Percentiles rank a stretch among this genome's conserved stretches.
Conservation (phyloP, 2,888 invertebrate genomes). For the Netelia inedita region DNA sequence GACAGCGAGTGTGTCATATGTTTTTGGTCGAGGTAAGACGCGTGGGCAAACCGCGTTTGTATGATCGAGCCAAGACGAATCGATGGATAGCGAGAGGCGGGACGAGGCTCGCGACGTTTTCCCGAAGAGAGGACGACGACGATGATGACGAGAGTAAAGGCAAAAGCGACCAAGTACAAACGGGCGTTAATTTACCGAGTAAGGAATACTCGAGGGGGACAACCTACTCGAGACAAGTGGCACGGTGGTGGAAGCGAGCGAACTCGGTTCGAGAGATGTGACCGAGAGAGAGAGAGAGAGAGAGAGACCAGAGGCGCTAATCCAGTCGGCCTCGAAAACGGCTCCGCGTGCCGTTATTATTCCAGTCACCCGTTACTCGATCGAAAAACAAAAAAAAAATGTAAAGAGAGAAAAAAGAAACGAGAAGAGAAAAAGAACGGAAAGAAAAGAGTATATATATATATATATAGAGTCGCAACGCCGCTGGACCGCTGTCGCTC, state of each 20-base stretch:
- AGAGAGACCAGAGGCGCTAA: constrained; percentile 69
- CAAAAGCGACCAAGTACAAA: not conserved
- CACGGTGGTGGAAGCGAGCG: constrained; percentile 19
- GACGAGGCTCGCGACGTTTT: constrained; percentile 9
- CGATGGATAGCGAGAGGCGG: constrained; percentile 29
- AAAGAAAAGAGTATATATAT: not conserved
- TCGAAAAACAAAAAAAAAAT: constrained; percentile 40
- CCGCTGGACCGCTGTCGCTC: constrained; percentile 13
- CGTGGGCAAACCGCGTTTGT: not conserved
- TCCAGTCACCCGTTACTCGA: constrained; percentile 80
- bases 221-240: not conserved
- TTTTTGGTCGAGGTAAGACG: not conserved
- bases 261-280: constrained; percentile 52
- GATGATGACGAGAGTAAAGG: not conserved
- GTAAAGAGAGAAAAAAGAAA: too few species aligned
- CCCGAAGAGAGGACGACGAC: constrained; percentile 21
- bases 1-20: not conserved
- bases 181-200: constrained; percentile 28
- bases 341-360: constrained; percentile 79
- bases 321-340: constrained; percentile 80
- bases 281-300: constrained; percentile 59
- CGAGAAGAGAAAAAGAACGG: constrained; percentile 9
- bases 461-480: constrained; percentile 32
- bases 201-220: constrained; percentile 27
- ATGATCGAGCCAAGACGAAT: constrained; percentile 38